phyloP scores from a whole-genome alignment of 1,140 invertebrate species.

The Atta colombica region DNA sequence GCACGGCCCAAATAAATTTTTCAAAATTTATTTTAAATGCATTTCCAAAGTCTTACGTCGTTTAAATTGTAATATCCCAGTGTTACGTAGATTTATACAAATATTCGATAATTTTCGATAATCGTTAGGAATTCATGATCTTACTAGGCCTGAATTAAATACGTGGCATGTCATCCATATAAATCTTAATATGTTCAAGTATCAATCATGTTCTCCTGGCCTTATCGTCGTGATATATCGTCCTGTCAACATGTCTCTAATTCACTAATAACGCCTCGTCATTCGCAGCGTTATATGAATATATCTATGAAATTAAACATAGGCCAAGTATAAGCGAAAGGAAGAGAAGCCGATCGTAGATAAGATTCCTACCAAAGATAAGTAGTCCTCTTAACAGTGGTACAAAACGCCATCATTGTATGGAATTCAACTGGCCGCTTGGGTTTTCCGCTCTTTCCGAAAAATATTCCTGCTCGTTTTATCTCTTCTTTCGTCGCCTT shows the following conservation, averaged over 20 bases:
- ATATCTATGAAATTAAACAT: neutral
- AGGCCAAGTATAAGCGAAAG: neutral
- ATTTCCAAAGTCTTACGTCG: neutral
- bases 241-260: neutral
- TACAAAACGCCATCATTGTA: conserved; percentile 59
- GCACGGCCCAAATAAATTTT: conserved; percentile 1
- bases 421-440: conserved; percentile 59
- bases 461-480: conserved; percentile 61
- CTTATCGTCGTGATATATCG: neutral
- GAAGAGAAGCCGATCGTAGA: conserved; percentile 5
- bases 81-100: conserved; percentile 4
- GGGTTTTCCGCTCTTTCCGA: conserved; percentile 53
- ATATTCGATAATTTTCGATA: neutral
- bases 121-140: neutral
- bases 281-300: neutral
- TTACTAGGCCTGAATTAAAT: no score
- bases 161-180: neutral
- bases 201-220: neutral
- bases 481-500: neutral
- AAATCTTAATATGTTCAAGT: neutral
- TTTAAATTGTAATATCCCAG: neutral
- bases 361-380: conserved; percentile 12
- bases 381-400: conserved; percentile 7
- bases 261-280: neutral
- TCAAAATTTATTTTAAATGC: conserved; percentile 21